Conservation (phyloP, 2,113 vertebrate species). For the Aegypius monachus region DNA sequence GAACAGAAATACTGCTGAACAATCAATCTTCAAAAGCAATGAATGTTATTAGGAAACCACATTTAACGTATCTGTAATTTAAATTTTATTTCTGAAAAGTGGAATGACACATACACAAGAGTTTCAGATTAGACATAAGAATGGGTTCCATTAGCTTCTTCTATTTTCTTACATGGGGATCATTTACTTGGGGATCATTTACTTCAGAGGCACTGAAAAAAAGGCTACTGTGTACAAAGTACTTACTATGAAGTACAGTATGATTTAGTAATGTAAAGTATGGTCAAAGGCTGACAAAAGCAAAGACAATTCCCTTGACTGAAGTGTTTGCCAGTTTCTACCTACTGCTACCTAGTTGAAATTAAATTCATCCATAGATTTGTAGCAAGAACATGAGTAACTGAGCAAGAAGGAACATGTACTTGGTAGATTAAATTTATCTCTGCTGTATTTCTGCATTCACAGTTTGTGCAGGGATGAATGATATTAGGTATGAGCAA, state of each 20-base stretch:
- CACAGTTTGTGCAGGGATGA: neutral
- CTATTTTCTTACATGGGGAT: neutral
- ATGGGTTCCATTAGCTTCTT: neutral
- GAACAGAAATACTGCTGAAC: slow-evolving; percentile 65
- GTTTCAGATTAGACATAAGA: slow-evolving; percentile 3
- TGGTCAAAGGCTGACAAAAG: neutral
- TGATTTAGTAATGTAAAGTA: slow-evolving; percentile 19
- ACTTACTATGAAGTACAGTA: neutral
- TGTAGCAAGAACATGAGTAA: neutral
- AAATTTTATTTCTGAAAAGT: slow-evolving; percentile 45
- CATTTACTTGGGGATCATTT: neutral
- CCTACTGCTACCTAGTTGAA: neutral
- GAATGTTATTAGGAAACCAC: slow-evolving; percentile 56
- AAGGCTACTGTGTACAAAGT: neutral
- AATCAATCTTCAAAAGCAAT: slow-evolving; percentile 70
- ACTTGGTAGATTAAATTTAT: neutral
- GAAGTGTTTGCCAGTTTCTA: neutral
- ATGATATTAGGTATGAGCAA: neutral
- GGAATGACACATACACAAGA: neutral
- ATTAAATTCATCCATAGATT: neutral
- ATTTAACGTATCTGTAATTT: slow-evolving; percentile 64
- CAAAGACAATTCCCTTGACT: neutral
- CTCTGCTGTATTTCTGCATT: neutral
- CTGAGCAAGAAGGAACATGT: neutral
- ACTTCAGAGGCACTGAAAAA: neutral